Evolutionary conservation across 2,797 vertebrate genomes (phyloP).

Genomic region (Echeneis naucrates): DNA sequence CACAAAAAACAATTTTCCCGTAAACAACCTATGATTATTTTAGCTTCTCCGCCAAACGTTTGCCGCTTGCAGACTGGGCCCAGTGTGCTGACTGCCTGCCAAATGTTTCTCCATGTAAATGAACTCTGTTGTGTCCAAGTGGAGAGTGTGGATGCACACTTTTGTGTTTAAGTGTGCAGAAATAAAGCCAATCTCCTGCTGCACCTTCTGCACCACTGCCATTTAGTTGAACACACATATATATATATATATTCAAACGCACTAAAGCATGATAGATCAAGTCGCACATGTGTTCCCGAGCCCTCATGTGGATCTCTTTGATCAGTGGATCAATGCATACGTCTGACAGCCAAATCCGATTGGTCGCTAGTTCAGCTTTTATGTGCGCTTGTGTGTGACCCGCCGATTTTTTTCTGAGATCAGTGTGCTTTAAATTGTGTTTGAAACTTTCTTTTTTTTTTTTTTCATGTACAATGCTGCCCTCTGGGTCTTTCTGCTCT

Average conservation of each 20-base stretch:
- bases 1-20: not conserved
- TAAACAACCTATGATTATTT: slow-evolving; percentile 43
- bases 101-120: slow-evolving; percentile 3
- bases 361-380: slow-evolving; percentile 9
- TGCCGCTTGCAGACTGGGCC: not conserved
- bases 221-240: not conserved
- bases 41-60: slow-evolving; percentile 15
- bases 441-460: slow-evolving; percentile 28
- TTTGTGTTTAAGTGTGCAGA: slow-evolving; percentile 9
- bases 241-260: not conserved
- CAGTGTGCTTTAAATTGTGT: slow-evolving; percentile 25
- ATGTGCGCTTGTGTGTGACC: not conserved
- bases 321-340: slow-evolving; percentile 21
- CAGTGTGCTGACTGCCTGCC: slow-evolving; percentile 6
- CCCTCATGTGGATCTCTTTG: slow-evolving; percentile 5
- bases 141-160: slow-evolving; percentile 12
- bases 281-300: not conserved
- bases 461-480: slow-evolving; percentile 26
- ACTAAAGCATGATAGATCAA: not conserved
- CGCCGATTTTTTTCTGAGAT: slow-evolving; percentile 3
- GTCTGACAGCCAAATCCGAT: slow-evolving; percentile 10
- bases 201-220: not conserved
- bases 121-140: slow-evolving; percentile 6
- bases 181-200: slow-evolving; percentile 14
- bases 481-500: slow-evolving; percentile 26